Evolutionary conservation across 2,797 vertebrate genomes (phyloP).

Genomic region (Acanthurus tractus): DNA sequence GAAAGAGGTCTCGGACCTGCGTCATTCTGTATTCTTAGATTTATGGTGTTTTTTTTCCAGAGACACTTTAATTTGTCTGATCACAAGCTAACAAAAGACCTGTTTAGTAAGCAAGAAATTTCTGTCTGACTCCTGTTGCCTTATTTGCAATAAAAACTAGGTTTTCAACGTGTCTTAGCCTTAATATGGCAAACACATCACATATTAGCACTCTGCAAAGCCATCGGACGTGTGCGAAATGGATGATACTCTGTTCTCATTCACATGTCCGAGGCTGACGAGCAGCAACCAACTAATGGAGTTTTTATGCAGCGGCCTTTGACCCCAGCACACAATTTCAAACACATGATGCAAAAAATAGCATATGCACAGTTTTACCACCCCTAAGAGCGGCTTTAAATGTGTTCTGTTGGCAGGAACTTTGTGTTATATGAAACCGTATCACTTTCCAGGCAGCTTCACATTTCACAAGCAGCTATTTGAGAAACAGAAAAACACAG

Average conservation of each 20-base stretch:
- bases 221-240: conserved; percentile 53
- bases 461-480: conserved; percentile 5
- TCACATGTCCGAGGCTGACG: conserved; percentile 61
- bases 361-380: neutral
- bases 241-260: conserved; percentile 52
- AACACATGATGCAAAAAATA: conserved; percentile 6
- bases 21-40: neutral
- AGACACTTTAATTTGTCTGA: neutral
- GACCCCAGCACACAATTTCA: conserved; percentile 30
- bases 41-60: neutral
- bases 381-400: conserved; percentile 2
- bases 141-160: conserved; percentile 30
- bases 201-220: conserved; percentile 33
- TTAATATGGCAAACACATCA: conserved; percentile 32
- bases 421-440: neutral
- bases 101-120: neutral
- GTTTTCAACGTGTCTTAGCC: conserved; percentile 18
- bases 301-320: conserved; percentile 74
- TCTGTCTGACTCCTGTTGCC: conserved; percentile 9
- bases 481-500: neutral
- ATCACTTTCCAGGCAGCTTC: neutral
- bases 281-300: conserved; percentile 68
- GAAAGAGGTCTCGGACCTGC: neutral
- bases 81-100: neutral
- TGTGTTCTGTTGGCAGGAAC: neutral